Evolutionary conservation across 2,888 invertebrate genomes (phyloP).

Genomic region (Phragmatobia fuliginosa): DNA sequence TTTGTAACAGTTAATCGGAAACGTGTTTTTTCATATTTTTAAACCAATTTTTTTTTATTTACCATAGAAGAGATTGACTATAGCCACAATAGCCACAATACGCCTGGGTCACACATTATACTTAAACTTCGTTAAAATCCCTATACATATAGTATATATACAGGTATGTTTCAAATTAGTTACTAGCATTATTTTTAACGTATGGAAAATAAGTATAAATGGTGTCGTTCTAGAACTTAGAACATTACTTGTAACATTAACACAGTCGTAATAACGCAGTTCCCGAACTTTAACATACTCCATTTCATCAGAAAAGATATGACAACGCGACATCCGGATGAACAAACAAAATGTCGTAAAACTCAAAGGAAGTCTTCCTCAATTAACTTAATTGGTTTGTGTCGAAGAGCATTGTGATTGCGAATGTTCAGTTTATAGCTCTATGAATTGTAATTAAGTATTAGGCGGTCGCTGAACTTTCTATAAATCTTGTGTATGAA

Average conservation of each 20-base stretch:
- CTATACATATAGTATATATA: too few relatives aligned
- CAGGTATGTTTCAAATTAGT: too few relatives aligned
- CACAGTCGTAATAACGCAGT: not conserved
- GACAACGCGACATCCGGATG: slow-evolving; percentile 25
- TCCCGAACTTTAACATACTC: slow-evolving; percentile 14
- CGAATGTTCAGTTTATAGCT: slow-evolving; percentile 63
- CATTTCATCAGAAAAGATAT: slow-evolving; percentile 33
- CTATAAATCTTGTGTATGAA: not conserved
- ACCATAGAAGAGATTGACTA: too few relatives aligned
- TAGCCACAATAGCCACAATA: too few relatives aligned
- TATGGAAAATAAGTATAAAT: not conserved
- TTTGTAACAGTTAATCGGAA: too few relatives aligned
- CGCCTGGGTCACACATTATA: too few relatives aligned
- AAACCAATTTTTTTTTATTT: too few relatives aligned
- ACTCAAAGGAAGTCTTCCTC: slow-evolving; percentile 66
- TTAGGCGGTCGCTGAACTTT: slow-evolving; percentile 43
- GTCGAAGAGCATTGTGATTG: slow-evolving; percentile 62
- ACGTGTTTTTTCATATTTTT: too few relatives aligned
- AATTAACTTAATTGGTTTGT: slow-evolving; percentile 73
- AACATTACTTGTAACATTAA: not conserved
- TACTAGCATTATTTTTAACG: too few relatives aligned
- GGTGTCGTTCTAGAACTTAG: not conserved
- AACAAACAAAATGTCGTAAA: slow-evolving; percentile 61
- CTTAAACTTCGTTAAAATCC: too few relatives aligned
- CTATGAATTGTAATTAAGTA: slow-evolving; percentile 73